These are phyloP conservation scores for Thunnus albacares DNA, from an alignment of 2,797 vertebrate genomes.

Conservation along the genomic window DNA sequence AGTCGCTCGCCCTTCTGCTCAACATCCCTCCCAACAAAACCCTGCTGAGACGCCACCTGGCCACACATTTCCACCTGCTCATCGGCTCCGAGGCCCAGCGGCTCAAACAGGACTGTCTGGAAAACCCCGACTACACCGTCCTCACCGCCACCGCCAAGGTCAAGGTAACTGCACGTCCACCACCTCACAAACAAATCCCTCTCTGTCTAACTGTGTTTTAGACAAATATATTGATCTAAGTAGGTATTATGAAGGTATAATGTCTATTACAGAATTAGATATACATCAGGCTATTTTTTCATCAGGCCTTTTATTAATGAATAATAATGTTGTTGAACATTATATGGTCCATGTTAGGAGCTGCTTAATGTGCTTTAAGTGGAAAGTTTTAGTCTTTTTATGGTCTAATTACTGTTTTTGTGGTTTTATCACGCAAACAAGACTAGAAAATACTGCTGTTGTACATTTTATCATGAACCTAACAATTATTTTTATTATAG, in stretches of 20 bases:
- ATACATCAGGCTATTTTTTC: no score
- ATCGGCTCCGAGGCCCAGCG: conserved; percentile 92
- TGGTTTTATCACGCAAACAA: no score
- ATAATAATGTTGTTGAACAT: not conserved
- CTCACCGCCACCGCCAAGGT: conserved; percentile 95
- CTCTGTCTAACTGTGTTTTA: not conserved
- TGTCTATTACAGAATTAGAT: no score
- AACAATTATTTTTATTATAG: no score
- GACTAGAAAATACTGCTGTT: no score
- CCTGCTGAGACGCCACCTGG: conserved; percentile 94
- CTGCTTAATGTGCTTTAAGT: no score
- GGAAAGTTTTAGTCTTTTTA: not conserved
- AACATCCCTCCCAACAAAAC: conserved; percentile 98
- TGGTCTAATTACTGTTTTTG: not conserved
- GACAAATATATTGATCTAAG: no score
- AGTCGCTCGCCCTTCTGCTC: conserved; percentile 94
- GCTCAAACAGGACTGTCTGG: conserved; percentile 94
- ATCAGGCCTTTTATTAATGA: not conserved
- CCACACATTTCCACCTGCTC: conserved; percentile 97
- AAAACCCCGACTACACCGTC: conserved; percentile 91
- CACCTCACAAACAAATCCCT: not conserved
- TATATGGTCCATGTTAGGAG: not conserved
- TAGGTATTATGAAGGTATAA: no score
- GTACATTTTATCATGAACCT: no score
- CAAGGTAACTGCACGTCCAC: conserved; percentile 84